Evolutionary conservation across 2,797 vertebrate genomes (phyloP).

Genomic region (Adrianichthys oophorus): DNA sequence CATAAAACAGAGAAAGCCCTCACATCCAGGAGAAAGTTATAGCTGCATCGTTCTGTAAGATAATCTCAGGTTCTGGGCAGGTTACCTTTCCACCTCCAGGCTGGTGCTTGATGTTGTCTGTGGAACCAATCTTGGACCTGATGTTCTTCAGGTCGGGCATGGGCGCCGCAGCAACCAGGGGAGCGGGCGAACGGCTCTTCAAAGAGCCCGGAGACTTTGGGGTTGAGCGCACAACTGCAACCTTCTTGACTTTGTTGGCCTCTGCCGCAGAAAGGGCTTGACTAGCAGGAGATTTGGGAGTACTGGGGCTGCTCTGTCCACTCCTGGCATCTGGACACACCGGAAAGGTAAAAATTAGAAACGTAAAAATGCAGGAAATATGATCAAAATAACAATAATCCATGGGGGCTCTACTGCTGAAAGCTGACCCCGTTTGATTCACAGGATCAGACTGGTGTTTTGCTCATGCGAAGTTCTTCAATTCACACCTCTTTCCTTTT

Average conservation of each 20-base stretch:
- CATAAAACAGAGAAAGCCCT: too few species aligned
- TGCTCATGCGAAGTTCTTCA: slow-evolving; percentile 9
- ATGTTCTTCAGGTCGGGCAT: slow-evolving; percentile 93
- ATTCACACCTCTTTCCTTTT: background rate
- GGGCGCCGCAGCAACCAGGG: slow-evolving; percentile 64
- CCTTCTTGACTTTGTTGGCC: slow-evolving; percentile 90
- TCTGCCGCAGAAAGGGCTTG: slow-evolving; percentile 83
- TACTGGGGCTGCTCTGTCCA: slow-evolving; percentile 93
- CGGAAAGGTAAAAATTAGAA: slow-evolving; percentile 20
- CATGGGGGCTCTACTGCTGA: slow-evolving; percentile 15
- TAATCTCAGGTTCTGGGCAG: background rate
- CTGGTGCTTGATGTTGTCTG: slow-evolving; percentile 93
- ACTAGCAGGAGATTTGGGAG: slow-evolving; percentile 87
- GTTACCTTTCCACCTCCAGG: slow-evolving; percentile 93
- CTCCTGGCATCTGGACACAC: slow-evolving; percentile 81
- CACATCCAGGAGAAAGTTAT: too few species aligned
- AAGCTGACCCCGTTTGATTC: slow-evolving; percentile 49
- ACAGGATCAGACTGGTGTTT: slow-evolving; percentile 36
- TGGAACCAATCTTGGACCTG: slow-evolving; percentile 93
- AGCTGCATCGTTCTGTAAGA: too few species aligned
- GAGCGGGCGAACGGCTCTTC: slow-evolving; percentile 85
- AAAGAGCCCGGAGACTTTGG: slow-evolving; percentile 92
- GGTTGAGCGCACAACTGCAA: slow-evolving; percentile 91
- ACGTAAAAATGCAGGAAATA: background rate
- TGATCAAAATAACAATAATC: background rate